These are phyloP conservation scores for Osmoderma eremita DNA, from an alignment of 2,888 invertebrate species.

Conservation along the genomic window DNA sequence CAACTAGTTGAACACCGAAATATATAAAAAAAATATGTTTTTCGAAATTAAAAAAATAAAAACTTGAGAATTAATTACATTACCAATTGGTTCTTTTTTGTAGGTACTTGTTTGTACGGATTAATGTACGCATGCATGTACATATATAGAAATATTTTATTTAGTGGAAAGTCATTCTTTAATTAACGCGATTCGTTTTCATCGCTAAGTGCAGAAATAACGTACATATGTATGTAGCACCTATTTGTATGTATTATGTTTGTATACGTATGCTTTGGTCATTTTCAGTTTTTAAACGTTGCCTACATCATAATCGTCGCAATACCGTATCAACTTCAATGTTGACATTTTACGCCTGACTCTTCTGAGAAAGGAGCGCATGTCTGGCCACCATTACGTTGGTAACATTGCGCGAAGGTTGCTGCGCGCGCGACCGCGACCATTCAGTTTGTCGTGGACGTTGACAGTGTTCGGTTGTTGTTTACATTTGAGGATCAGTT, in stretches of 20 bases:
- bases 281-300: too few species aligned
- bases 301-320: not conserved
- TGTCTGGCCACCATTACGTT: constrained; percentile 57
- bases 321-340: constrained; percentile 25
- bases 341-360: constrained; percentile 47
- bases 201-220: not conserved
- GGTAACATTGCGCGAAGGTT: constrained; percentile 57
- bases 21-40: too few species aligned
- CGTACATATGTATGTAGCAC: not conserved
- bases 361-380: constrained; percentile 49
- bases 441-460: constrained; percentile 51
- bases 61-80: too few species aligned
- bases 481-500: constrained; percentile 37
- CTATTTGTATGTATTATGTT: not conserved
- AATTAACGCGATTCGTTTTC: not conserved
- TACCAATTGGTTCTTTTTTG: too few species aligned
- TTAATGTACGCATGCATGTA: too few species aligned
- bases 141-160: not conserved
- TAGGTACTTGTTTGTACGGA: too few species aligned
- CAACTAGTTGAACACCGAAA: too few species aligned
- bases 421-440: constrained; percentile 65
- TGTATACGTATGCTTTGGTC: not conserved
- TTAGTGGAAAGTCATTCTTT: not conserved
- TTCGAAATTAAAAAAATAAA: too few species aligned
- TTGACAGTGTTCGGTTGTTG: constrained; percentile 45